These are phyloP conservation scores for Pheosia gnoma DNA, from an alignment of 2,888 invertebrate genomes.

Conservation along the genomic window DNA sequence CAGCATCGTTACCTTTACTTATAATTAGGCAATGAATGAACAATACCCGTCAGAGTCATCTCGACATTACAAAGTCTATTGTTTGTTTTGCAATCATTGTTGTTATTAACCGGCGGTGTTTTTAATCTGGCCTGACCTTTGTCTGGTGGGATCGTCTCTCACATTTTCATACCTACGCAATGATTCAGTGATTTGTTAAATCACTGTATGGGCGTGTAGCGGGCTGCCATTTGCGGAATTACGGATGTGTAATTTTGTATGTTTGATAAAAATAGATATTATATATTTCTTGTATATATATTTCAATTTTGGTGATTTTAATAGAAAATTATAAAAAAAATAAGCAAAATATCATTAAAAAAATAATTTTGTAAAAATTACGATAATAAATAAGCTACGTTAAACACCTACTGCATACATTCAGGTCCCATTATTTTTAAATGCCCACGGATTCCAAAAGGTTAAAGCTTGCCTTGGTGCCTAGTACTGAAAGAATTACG, in stretches of 20 bases:
- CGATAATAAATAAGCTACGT: too few species aligned
- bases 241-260: not conserved
- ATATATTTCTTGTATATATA: too few species aligned
- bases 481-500: too few species aligned
- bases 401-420: too few species aligned
- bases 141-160: conserved; percentile 43
- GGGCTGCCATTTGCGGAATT: conserved; percentile 24
- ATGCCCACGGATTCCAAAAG: too few species aligned
- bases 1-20: conserved; percentile 29
- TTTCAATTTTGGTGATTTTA: too few species aligned
- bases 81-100: conserved; percentile 54
- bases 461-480: too few species aligned
- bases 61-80: conserved; percentile 49
- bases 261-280: not conserved
- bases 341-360: too few species aligned
- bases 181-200: conserved; percentile 47
- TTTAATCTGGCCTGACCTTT: conserved; percentile 59
- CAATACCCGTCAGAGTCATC: conserved; percentile 42
- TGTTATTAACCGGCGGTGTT: conserved; percentile 45
- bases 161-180: conserved; percentile 48
- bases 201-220: conserved; percentile 26
- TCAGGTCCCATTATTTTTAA: too few species aligned
- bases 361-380: too few species aligned
- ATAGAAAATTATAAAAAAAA: too few species aligned
- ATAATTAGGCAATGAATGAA: conserved; percentile 42